Percentiles rank a stretch among this genome's conserved stretches.
phyloP scores from a whole-genome alignment of 2,113 vertebrate species.

The Pyxicephalus adspersus region DNA sequence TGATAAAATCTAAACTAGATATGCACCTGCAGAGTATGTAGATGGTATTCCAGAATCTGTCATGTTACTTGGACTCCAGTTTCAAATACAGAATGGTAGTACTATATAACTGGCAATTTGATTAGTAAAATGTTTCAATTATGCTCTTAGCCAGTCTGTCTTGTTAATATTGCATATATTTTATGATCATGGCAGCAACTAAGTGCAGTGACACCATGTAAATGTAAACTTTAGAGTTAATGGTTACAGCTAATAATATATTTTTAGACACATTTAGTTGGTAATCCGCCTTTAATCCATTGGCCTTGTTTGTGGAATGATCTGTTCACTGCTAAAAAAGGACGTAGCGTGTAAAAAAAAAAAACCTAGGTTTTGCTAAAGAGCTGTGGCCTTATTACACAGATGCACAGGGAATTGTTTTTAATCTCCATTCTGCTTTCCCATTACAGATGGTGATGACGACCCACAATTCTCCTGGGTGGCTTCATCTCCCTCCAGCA shows the following conservation, averaged over 20 bases:
- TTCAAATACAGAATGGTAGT: slow-evolving; percentile 25
- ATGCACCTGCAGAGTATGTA: slow-evolving; percentile 6
- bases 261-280: too few relatives aligned
- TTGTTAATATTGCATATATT: not conserved
- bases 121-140: not conserved
- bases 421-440: slow-evolving; percentile 85
- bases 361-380: slow-evolving; percentile 65
- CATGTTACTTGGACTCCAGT: slow-evolving; percentile 1
- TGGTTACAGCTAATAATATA: too few relatives aligned
- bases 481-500: slow-evolving; percentile 98
- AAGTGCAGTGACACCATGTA: not conserved
- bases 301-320: slow-evolving; percentile 58
- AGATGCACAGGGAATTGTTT: slow-evolving; percentile 84
- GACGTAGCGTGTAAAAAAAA: slow-evolving; percentile 20
- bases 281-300: slow-evolving; percentile 18
- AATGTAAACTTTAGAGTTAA: not conserved
- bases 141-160: not conserved
- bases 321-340: slow-evolving; percentile 8
- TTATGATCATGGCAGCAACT: not conserved
- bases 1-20: not conserved
- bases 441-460: slow-evolving; percentile 95
- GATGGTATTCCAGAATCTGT: not conserved
- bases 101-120: not conserved
- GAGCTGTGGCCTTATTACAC: slow-evolving; percentile 89
- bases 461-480: slow-evolving; percentile 98